Evolutionary conservation across 2,797 vertebrate species (phyloP).

Genomic region (Poecilia gillii): DNA sequence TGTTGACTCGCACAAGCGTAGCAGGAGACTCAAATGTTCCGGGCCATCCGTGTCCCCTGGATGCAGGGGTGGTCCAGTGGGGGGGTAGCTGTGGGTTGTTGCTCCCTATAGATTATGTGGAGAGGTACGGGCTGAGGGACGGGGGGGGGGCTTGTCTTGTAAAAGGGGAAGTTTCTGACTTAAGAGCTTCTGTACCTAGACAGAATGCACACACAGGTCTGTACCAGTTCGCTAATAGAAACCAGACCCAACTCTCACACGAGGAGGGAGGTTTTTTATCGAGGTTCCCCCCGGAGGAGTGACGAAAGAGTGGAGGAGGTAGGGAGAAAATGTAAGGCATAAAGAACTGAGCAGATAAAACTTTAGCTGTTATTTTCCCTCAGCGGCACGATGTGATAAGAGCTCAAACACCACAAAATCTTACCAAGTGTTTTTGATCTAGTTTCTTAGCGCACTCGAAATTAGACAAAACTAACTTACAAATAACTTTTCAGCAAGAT

Average conservation of each 20-base stretch:
- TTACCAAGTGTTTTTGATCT: too few relatives aligned
- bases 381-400: conserved; percentile 5
- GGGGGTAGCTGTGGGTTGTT: conserved; percentile 33
- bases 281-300: conserved; percentile 50
- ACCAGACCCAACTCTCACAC: conserved; percentile 67
- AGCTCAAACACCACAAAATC: conserved; percentile 21
- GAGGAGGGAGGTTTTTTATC: conserved; percentile 61
- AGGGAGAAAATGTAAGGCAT: conserved; percentile 17
- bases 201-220: conserved; percentile 55
- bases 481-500: too few relatives aligned
- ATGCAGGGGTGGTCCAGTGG: conserved; percentile 20
- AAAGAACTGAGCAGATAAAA: conserved; percentile 25
- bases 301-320: conserved; percentile 29
- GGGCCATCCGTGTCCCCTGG: conserved; percentile 40
- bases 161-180: conserved; percentile 64
- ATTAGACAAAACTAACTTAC: too few relatives aligned
- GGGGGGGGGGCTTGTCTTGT: conserved; percentile 35
- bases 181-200: conserved; percentile 73
- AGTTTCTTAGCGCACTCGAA: too few relatives aligned
- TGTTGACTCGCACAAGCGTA: conserved; percentile 48
- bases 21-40: conserved; percentile 71
- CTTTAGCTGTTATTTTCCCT: conserved; percentile 33
- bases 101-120: conserved; percentile 16
- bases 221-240: conserved; percentile 78
- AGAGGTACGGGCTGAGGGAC: conserved; percentile 27